Conservation (phyloP, 2,797 vertebrate species). For the Periparus ater region DNA sequence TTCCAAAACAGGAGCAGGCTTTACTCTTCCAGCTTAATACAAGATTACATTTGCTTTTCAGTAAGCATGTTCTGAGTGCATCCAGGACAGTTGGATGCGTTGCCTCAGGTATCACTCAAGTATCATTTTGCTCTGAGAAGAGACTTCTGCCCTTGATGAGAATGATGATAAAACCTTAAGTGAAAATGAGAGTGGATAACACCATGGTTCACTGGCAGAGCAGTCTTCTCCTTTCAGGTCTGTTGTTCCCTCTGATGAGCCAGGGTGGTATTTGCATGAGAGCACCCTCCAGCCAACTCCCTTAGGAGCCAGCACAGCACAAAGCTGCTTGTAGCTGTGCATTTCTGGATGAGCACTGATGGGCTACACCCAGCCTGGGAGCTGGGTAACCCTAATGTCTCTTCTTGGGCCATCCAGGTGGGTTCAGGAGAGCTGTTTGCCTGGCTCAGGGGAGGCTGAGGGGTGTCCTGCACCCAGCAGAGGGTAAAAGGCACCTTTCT, state of each 20-base stretch:
- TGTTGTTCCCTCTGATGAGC: neutral
- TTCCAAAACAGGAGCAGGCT: neutral
- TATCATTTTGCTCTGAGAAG: neutral
- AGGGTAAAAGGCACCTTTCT: neutral
- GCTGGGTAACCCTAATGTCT: neutral
- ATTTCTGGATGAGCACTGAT: accelerated
- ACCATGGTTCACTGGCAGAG: neutral
- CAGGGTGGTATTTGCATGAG: neutral
- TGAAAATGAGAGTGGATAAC: neutral
- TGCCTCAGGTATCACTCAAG: neutral
- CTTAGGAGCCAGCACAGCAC: neutral
- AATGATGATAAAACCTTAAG: neutral
- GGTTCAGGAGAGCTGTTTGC: neutral
- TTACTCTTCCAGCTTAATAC: neutral
- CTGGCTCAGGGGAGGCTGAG: neutral
- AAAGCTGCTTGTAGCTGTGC: neutral
- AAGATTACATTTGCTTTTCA: neutral
- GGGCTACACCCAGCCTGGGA: neutral
- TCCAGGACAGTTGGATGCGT: neutral
- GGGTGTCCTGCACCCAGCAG: neutral
- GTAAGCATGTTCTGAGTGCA: accelerated
- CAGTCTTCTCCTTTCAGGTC: neutral
- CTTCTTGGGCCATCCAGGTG: neutral
- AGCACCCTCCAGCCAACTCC: neutral
- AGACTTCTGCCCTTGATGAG: neutral